Evolutionary conservation across 1,140 invertebrate species (phyloP).

Genomic region (Anoplolepis gracilipes): DNA sequence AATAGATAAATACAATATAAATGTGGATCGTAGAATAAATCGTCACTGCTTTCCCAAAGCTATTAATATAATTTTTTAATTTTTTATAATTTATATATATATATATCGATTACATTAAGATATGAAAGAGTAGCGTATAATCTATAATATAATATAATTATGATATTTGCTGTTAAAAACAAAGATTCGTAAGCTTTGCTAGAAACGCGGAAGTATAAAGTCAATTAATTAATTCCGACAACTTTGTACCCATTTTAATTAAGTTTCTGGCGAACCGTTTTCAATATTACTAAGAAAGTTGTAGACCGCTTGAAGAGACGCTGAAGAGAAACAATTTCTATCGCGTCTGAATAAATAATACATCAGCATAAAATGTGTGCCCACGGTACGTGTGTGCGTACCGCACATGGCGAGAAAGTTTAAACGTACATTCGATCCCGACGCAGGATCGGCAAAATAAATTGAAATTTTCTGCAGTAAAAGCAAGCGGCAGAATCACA

Average conservation of each 20-base stretch:
- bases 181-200: background rate
- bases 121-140: background rate
- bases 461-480: slow-evolving; percentile 3
- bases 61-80: slow-evolving; percentile 8
- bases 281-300: slow-evolving; percentile 39
- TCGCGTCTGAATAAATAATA: slow-evolving; percentile 30
- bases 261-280: slow-evolving; percentile 34
- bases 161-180: slow-evolving; percentile 37
- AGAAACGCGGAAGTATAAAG: slow-evolving; percentile 40
- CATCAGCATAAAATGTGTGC: slow-evolving; percentile 11
- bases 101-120: background rate
- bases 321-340: slow-evolving; percentile 49
- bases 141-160: too few relatives aligned
- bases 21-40: background rate
- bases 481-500: background rate
- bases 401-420: background rate
- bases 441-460: slow-evolving; percentile 12
- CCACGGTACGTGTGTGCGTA: too few relatives aligned
- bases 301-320: background rate
- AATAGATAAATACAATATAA: too few relatives aligned
- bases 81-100: background rate
- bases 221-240: slow-evolving; percentile 54
- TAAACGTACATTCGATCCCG: background rate
- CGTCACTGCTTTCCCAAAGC: background rate
- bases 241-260: slow-evolving; percentile 39